Evolutionary conservation across 2,888 invertebrate genomes (phyloP), one percentile per base, ranked within the genome.

Genomic region (Fabriciana adippe): DNA sequence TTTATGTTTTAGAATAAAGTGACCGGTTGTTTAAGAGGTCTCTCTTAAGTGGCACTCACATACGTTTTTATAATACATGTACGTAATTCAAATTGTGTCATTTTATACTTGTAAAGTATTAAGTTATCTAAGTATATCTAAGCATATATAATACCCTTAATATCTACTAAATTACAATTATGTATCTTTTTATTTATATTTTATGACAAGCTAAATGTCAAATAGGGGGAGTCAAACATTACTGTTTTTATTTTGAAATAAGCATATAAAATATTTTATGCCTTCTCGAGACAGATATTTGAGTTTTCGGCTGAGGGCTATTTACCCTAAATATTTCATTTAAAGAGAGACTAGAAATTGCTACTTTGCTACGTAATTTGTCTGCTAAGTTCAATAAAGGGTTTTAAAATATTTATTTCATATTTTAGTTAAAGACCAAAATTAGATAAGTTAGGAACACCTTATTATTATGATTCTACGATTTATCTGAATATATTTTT

Each of bases 1-100:
- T 64, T 64, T 64, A 64, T 64, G 51, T 57, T 64, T 51, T 51
- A 35, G 26, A 64, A 41, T 56, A 56, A 64, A 64, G 56, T 56
- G 51, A 31, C 60, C 51, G 14, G 60, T 51, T 51, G 14, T 48
- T 51, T 61, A 6, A 51, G 18, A 51, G 60, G 5, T 11, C 15
- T 31, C 50, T 31, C 47, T 47, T 26, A 26, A 54, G 54, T 41
- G 8, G 26, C 21, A 15, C 11, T 15, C 8, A 15, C 26, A n/a
- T 14, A 14, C 16, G n/a, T 50, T 16, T 16, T 8, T 41, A 41
- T 8, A 8, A 41, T 11, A 11, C 35, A 2, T 35, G 35, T 41
- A 41, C 11, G 35, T 41, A 41, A 26, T 47, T 59, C 5, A 26
- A 59, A 47, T 48, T 47, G 21, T 6, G 8, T 21, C 21, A 5